Evolutionary conservation across 2,113 vertebrate genomes (phyloP), one percentile per base, ranked within the genome.

Genomic region (Lipophrys pholis): DNA sequence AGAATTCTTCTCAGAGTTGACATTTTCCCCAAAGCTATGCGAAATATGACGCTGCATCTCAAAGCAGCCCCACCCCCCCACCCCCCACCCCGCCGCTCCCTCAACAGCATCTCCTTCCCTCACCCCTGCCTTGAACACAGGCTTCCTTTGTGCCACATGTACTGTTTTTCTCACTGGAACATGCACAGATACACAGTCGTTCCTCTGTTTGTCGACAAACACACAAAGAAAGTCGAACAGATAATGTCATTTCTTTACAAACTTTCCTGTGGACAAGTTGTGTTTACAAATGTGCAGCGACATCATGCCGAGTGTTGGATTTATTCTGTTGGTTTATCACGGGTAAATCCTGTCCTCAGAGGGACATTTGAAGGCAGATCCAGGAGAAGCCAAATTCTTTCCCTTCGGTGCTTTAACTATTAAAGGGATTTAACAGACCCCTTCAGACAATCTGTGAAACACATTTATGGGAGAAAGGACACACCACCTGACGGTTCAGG

Each of bases 361-460:
- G 83, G 80, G 82, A 87, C 71, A 85, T 87, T 86, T 86, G 77
- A 78, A 91, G 90, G 82, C 87, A 83, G 88, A 91, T 91, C 87
- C 85, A 89, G 80, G 81, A 67, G 71, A 80, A 85, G 82, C 68
- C 80, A 86, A 75, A 86, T 84, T 90, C 83, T 81, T 86, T 82
- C 75, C 81, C 69, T 67, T 87, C 53, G 63, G 73, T 67, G 79
- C 80, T 88, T 81, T 81, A 87, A 88, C 86, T 81, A 83, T 87
- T 89, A 78, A 91, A 93, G 73, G 84, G 72, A 75, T 91, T 91
- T 90, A 85, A 73, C 90, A 93, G 93, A 90, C 81, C 84, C 63
- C 64, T 62, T 81, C 85, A 82, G 82, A 85, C 81, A 88, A 93
- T 91, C 91, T 93, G 92, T 77, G 80, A 91, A 94, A 92, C 86